Percentiles rank a stretch among this genome's conserved stretches.
Evolutionary conservation across 2,113 vertebrate species (phyloP).

Genomic region (Panthera tigris): DNA sequence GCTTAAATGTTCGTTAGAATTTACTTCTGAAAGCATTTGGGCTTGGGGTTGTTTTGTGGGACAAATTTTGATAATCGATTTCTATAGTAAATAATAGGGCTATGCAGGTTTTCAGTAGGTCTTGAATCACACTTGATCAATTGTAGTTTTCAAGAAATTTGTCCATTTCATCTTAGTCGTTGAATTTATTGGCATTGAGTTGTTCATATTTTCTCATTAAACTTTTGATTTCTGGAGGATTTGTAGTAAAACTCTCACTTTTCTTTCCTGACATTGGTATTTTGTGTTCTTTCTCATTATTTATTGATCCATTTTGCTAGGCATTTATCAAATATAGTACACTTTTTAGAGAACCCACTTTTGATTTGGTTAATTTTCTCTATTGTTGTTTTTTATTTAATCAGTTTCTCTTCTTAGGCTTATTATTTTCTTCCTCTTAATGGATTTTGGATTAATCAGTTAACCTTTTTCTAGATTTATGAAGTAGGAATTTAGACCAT

Average conservation of each 20-base stretch:
- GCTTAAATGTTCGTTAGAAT: background rate
- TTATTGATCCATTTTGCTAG: background rate
- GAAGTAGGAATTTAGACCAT: background rate
- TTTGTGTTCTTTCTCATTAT: background rate
- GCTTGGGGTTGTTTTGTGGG: background rate
- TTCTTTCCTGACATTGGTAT: background rate
- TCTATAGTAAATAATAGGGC: background rate
- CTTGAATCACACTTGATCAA: constrained; percentile 14
- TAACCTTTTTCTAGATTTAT: background rate
- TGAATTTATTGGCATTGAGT: background rate
- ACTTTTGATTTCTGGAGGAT: background rate
- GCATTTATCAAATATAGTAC: background rate
- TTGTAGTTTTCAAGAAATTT: background rate
- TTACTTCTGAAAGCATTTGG: background rate
- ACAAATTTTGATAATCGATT: background rate
- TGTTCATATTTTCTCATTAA: background rate
- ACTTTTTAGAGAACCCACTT: background rate
- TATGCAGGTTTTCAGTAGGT: background rate
- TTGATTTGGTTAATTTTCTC: background rate
- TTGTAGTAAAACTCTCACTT: background rate
- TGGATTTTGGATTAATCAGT: background rate
- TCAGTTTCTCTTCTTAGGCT: background rate
- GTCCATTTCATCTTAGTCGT: background rate
- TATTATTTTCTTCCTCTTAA: background rate
- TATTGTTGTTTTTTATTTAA: background rate